Percentiles rank a stretch among this genome's conserved stretches.
Conservation (phyloP, 2,888 invertebrate genomes). For the Antheraea yamamai region DNA sequence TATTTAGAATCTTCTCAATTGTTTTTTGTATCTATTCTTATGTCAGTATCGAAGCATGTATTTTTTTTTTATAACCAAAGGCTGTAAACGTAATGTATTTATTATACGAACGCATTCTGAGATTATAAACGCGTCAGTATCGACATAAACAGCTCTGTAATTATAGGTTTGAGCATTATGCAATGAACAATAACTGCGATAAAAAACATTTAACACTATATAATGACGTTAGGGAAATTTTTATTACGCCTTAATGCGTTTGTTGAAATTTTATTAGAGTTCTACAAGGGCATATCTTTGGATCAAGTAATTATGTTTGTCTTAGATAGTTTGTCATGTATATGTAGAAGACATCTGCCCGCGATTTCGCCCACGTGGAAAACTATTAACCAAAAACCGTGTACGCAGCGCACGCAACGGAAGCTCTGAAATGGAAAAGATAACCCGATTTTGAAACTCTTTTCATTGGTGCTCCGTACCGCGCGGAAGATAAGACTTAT, state of each 20-base stretch:
- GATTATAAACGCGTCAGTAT: conserved; percentile 6
- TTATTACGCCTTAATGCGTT: not conserved
- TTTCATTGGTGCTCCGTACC: too few relatives aligned
- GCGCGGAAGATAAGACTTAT: too few relatives aligned
- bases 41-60: not conserved
- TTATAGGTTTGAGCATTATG: conserved; percentile 9
- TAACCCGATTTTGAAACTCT: too few relatives aligned
- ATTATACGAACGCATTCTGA: not conserved
- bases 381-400: too few relatives aligned
- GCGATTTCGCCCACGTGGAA: too few relatives aligned
- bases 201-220: not conserved
- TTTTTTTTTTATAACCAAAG: conserved; percentile 7
- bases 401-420: too few relatives aligned
- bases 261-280: not conserved
- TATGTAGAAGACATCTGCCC: too few relatives aligned
- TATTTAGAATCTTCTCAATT: not conserved
- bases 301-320: not conserved
- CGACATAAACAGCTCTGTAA: not conserved
- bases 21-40: conserved; percentile 11
- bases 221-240: not conserved
- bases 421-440: too few relatives aligned
- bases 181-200: conserved; percentile 1
- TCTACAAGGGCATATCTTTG: not conserved
- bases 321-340: not conserved
- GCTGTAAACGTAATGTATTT: not conserved